Evolutionary conservation across 2,888 invertebrate species (phyloP), one percentile per base, ranked within the genome.

Genomic region (Agriotes lineatus): DNA sequence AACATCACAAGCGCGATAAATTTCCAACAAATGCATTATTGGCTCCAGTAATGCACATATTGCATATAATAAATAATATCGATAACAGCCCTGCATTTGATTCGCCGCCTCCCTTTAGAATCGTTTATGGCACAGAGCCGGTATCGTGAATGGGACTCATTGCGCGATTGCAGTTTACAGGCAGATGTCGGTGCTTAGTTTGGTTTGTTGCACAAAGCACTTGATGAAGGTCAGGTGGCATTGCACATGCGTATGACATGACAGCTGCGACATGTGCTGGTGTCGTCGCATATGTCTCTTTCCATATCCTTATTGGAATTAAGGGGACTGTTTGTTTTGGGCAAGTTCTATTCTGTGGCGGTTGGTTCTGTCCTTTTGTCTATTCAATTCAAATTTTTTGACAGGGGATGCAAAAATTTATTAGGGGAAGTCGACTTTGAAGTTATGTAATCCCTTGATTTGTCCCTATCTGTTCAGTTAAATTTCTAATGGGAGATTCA

Each of bases 211-310:
- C 64, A 68, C 60, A 65, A 65, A 71, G 60, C 64, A 68, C 68
- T 68, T 65, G 71, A 61, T 68, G 25, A 52, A 54, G 71, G 71
- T 71, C 71, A 71, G 71, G 71, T 71, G 64, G 50, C 25, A 57
- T 42, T 67, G 61, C 67, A 68, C 60, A 70, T 70, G 59, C 70
- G 67, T 57, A 64, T 63, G 57, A 70, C 30, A 61, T 71, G 71
- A 68, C 71, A 71, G 71, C 67, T 71, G 71, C 64, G 64, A 71
- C 71, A 68, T 68, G 64, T 62, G 65, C 42, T 61, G 16, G 61
- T 68, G 54, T 68, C 58, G 44, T 69, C 62, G 42, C 65, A 68
- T 64, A 68, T 64, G 68, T 64, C 56, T 67, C 20, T 44, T 50
- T 60, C 58, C 57, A 58, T 50, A 30, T 30, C 30, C 25, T 66